These are phyloP conservation scores for Jaculus jaculus DNA, from an alignment of 2,113 vertebrate species.

Conservation along the genomic window DNA sequence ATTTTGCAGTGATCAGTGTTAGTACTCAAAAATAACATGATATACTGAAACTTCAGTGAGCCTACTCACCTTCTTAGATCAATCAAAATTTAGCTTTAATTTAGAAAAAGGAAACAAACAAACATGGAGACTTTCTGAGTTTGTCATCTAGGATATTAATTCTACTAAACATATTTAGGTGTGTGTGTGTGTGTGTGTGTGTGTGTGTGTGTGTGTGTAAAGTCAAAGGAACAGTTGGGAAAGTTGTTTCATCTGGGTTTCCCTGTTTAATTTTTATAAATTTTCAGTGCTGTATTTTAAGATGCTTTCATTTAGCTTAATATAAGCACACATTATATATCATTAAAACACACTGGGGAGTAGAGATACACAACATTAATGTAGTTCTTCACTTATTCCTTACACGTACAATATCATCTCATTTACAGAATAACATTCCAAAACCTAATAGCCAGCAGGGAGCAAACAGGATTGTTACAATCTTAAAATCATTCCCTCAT, in stretches of 20 bases:
- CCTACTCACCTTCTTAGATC: background rate
- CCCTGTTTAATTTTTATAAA: background rate
- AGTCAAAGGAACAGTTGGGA: background rate
- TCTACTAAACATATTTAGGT: background rate
- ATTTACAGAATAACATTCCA: background rate
- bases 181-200: background rate
- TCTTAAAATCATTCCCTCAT: background rate
- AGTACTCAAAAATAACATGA: slow-evolving; percentile 13
- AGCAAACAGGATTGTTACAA: background rate
- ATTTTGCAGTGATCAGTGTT: background rate
- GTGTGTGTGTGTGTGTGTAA: background rate
- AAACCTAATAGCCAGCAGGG: background rate
- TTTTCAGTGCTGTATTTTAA: background rate
- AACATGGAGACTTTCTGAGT: slow-evolving; percentile 17
- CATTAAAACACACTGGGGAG: background rate
- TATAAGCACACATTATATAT: background rate
- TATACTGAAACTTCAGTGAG: slow-evolving; percentile 42
- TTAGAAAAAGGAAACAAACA: background rate
- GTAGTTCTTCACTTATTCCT: background rate
- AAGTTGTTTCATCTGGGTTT: background rate
- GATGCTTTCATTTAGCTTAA: slow-evolving; percentile 22
- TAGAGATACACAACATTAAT: background rate
- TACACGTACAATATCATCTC: background rate
- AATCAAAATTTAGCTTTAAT: slow-evolving; percentile 52
- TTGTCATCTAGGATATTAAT: background rate